phyloP scores from a whole-genome alignment of 2,113 vertebrate species.

The Platichthys stellatus region DNA sequence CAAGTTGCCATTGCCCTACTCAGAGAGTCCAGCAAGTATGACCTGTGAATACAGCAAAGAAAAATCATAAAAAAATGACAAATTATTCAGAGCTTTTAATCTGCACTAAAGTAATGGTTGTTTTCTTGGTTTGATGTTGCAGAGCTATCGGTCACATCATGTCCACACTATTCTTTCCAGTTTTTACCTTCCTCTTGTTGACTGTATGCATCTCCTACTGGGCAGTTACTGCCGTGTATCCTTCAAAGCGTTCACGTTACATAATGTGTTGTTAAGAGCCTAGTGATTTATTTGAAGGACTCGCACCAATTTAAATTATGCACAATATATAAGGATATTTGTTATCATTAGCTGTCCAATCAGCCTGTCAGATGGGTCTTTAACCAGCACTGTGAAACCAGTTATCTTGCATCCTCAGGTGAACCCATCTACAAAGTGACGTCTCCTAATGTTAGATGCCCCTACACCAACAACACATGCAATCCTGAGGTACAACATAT shows the following conservation, averaged over 20 bases:
- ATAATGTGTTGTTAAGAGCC: background rate
- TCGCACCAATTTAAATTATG: background rate
- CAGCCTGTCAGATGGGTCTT: constrained; percentile 14
- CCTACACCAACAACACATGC: constrained; percentile 87
- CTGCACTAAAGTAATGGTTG: background rate
- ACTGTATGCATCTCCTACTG: constrained; percentile 90
- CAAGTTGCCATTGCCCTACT: constrained; percentile 87
- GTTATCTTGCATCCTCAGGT: constrained; percentile 91
- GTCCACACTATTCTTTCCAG: constrained; percentile 89
- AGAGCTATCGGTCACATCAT: constrained; percentile 91
- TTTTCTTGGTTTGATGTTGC: constrained; percentile 5
- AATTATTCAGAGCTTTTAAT: too few relatives aligned
- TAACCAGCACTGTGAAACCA: constrained; percentile 55
- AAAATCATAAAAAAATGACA: too few relatives aligned
- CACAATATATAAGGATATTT: background rate
- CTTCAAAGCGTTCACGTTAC: constrained; percentile 64
- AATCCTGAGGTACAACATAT: constrained; percentile 82
- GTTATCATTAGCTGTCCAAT: background rate
- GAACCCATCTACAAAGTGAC: constrained; percentile 89
- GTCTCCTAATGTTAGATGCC: constrained; percentile 82
- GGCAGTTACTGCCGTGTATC: constrained; percentile 92
- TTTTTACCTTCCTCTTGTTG: constrained; percentile 90
- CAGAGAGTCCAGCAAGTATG: constrained; percentile 94
- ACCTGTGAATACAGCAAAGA: background rate
- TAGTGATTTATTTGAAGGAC: background rate